Conservation (phyloP, 2,113 vertebrate genomes). For the Callorhinus ursinus region DNA sequence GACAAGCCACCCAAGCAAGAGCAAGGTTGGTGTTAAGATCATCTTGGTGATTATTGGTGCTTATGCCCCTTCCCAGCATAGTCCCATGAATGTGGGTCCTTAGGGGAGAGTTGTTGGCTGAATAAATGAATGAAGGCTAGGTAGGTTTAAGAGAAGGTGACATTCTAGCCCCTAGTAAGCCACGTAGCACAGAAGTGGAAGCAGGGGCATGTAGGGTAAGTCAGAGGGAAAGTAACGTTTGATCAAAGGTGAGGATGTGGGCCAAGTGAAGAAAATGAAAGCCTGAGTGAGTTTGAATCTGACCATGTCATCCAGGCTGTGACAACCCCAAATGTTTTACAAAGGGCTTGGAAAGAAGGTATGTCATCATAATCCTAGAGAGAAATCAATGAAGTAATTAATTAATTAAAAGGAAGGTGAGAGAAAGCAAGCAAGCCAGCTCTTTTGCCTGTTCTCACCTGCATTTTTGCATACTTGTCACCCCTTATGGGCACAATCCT, state of each 20-base stretch:
- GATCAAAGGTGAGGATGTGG: not conserved
- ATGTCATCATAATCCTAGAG: not conserved
- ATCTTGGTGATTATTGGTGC: not conserved
- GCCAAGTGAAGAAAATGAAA: not conserved
- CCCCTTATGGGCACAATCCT: not conserved
- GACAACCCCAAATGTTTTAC: not conserved
- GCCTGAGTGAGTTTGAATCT: not conserved
- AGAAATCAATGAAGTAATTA: not conserved
- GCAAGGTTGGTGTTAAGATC: accelerated
- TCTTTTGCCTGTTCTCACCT: not conserved
- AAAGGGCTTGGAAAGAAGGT: not conserved
- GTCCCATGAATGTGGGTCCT: not conserved
- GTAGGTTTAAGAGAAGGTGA: not conserved
- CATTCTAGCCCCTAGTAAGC: not conserved
- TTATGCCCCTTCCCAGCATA: not conserved
- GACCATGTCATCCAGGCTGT: not conserved
- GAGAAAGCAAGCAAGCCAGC: not conserved
- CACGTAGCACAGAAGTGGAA: not conserved
- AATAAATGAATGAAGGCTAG: not conserved
- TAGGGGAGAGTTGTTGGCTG: not conserved
- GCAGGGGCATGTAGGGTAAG: not conserved
- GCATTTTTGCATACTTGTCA: not conserved
- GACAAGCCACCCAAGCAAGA: not conserved
- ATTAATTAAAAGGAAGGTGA: not conserved
- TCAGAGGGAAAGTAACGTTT: not conserved